A percentile compares a stretch with the other conserved stretches of the same genome.
phyloP scores from a whole-genome alignment of 2,797 vertebrate species.

The Takifugu ocellatus region DNA sequence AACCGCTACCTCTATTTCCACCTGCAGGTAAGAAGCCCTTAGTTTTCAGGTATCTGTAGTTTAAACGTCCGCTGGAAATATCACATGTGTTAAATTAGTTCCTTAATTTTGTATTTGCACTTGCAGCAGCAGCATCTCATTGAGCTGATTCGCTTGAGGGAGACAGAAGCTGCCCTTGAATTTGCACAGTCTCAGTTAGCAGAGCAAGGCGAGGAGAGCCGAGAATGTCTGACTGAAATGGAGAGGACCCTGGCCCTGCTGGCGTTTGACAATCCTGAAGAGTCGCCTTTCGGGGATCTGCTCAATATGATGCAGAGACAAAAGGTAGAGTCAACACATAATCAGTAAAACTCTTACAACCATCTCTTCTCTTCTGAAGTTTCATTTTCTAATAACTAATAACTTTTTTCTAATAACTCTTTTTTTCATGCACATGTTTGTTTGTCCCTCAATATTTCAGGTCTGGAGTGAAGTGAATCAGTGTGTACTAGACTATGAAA shows the following conservation, averaged over 20 bases:
- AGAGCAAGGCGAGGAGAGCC: constrained; percentile 96
- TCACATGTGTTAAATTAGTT: no score
- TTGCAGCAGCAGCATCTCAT: constrained; percentile 96
- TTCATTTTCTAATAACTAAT: neutral
- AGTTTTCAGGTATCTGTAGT: neutral
- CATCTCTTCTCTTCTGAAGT: neutral
- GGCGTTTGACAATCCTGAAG: constrained; percentile 96
- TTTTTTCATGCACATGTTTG: neutral
- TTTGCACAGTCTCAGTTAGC: constrained; percentile 98
- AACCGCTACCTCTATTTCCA: constrained; percentile 98
- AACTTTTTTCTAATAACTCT: neutral
- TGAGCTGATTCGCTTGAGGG: constrained; percentile 94
- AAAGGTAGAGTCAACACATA: constrained; percentile 76
- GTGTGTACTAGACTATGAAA: constrained; percentile 96
- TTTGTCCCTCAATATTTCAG: constrained; percentile 63
- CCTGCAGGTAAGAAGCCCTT: constrained; percentile 80
- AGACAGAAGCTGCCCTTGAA: constrained; percentile 95
- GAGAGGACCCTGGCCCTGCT: constrained; percentile 93
- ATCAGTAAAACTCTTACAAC: neutral
- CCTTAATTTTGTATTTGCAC: neutral
- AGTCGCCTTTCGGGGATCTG: constrained; percentile 95
- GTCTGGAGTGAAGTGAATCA: constrained; percentile 99
- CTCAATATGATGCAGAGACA: constrained; percentile 99
- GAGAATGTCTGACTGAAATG: constrained; percentile 97
- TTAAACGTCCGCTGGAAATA: neutral